Base-by-base conservation (phyloP, 1,140 invertebrate species). In the Oreohelix idahoensis region DNA sequence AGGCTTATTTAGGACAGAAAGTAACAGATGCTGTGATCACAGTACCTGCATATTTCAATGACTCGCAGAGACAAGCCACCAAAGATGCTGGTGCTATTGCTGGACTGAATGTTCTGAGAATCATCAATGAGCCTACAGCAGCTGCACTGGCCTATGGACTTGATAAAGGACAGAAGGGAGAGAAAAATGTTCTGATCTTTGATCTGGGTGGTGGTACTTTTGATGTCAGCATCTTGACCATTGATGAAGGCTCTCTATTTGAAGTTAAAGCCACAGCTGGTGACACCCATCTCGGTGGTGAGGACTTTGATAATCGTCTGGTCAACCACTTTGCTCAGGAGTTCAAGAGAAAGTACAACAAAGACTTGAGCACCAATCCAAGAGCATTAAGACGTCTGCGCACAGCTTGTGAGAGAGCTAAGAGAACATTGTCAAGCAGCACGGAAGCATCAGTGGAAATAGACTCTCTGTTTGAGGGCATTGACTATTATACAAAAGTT, bases 301-400 rank as follows among this genome's bases (percentile, higher is more conserved):
- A 73, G 26, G 99, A 91, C 83, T 92, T 92, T 77, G 90, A 93
- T 76, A 92, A 91, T 82, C 89, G 91, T 76, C 87, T 93, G 95
- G 97, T 99, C 26, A 97, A 96, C 89, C 97, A 98, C 93, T 99
- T 99, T 88, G 96, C 97, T 0, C 95, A 97, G 92, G 97, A 99
- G 92, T 99, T 99, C 94, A 98, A 98, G 93, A 94, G 97, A 79
- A 99, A 99, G 92, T 96, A 98, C 94, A 97, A 98, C 92, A 98
- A 98, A 90, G 98, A 99, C 87, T 93, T 99, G 36, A 95, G 95
- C n/a, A 93, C 94, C 79, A 99, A 99, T 93, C 96, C 97, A 90
- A 94, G 98, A 84, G 97, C 98, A 13, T 93, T 99, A n/a, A 94
- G 98, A 89, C 95, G 98, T 91, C 93, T 99, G 78, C 94, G 97